Conservation (phyloP, 2,888 invertebrate genomes). For the Stenurella melanura region DNA sequence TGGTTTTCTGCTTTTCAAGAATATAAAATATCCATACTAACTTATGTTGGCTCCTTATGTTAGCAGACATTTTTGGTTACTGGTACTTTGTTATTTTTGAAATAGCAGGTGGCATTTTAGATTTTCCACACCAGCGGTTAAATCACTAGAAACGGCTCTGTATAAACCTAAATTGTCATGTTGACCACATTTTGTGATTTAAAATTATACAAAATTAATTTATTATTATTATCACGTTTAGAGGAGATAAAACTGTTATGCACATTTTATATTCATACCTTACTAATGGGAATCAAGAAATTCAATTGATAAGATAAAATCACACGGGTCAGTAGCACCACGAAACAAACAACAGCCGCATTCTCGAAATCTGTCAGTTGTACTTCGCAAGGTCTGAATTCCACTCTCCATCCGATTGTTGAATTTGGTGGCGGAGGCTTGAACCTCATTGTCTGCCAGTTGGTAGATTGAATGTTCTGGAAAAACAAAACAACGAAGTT, state of each 20-base stretch:
- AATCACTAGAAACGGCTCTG: too few relatives aligned
- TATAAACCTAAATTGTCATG: too few relatives aligned
- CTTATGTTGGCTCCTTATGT: too few relatives aligned
- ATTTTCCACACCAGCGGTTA: too few relatives aligned
- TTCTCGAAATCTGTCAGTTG: conserved; percentile 99
- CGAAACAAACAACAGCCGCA: conserved; percentile 98
- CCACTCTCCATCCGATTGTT: conserved; percentile 98
- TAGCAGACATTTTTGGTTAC: too few relatives aligned
- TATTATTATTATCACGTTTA: too few relatives aligned
- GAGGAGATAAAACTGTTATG: background rate
- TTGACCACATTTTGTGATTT: too few relatives aligned
- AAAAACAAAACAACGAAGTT: conserved; percentile 56
- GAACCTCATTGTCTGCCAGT: conserved; percentile 99
- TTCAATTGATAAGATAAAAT: conserved; percentile 97
- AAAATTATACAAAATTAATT: too few relatives aligned
- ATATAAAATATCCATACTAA: too few relatives aligned
- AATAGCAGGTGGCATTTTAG: too few relatives aligned
- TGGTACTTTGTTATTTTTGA: too few relatives aligned
- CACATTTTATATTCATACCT: conserved; percentile 71
- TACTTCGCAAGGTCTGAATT: conserved; percentile 98
- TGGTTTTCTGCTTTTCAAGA: too few relatives aligned
- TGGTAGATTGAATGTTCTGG: conserved; percentile 98
- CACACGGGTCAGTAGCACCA: conserved; percentile 96
- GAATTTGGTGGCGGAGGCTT: conserved; percentile 98
- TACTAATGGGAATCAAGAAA: conserved; percentile 97